Conservation (phyloP, 2,797 vertebrate species). For the Lepus oiostolus region DNA sequence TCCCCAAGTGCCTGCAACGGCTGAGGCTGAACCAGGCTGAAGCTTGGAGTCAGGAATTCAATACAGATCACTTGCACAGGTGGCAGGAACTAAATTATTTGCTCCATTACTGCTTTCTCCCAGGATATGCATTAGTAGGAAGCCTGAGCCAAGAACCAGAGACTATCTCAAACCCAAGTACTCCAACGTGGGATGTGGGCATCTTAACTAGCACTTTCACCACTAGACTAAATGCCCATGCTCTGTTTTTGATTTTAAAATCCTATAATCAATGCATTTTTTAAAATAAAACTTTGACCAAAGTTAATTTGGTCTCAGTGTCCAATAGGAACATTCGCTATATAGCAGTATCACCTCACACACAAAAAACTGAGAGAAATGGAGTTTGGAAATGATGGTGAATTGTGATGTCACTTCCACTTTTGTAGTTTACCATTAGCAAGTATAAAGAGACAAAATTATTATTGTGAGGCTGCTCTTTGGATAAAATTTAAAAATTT, state of each 20-base stretch:
- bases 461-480: neutral
- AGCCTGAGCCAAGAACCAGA: too few species aligned
- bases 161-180: too few species aligned
- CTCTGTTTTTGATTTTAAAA: neutral
- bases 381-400: neutral
- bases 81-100: too few species aligned
- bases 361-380: neutral
- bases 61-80: too few species aligned
- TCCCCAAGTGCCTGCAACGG: too few species aligned
- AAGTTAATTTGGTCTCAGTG: neutral
- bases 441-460: constrained; percentile 42
- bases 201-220: too few species aligned
- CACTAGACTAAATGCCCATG: too few species aligned
- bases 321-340: constrained; percentile 18
- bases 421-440: neutral
- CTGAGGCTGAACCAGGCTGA: too few species aligned
- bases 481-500: constrained; percentile 57
- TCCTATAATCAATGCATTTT: neutral
- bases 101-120: too few species aligned
- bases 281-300: neutral
- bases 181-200: too few species aligned
- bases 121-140: too few species aligned
- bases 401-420: neutral
- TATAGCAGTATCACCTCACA: neutral
- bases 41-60: too few species aligned